phyloP scores from a whole-genome alignment of 2,797 vertebrate genomes.

The Gymnopithys bicolor region DNA sequence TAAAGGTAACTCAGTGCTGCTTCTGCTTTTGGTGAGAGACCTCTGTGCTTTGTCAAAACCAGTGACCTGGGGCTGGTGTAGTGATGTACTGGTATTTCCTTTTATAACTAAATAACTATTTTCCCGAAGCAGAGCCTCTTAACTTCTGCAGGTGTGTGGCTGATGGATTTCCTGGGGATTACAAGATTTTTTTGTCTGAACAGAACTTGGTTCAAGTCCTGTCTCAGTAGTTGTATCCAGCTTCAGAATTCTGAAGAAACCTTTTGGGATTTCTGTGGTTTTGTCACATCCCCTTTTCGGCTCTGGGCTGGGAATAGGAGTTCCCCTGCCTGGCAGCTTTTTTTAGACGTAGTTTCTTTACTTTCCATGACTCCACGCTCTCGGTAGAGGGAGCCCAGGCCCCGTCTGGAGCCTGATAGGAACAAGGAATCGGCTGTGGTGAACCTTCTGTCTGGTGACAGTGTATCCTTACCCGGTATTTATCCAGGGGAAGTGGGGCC shows the following conservation, averaged over 20 bases:
- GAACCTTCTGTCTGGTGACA: accelerated
- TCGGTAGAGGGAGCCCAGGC: constrained; percentile 48
- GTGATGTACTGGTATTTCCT: background rate
- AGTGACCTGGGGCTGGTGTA: background rate
- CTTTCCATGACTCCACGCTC: background rate
- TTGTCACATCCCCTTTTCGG: background rate
- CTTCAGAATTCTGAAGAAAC: background rate
- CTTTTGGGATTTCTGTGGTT: background rate
- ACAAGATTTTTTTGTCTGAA: no score
- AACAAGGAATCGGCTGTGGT: background rate
- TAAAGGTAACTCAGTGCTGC: constrained; percentile 27
- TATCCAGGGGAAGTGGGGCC: background rate
- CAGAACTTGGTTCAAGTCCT: accelerated
- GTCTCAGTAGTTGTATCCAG: background rate
- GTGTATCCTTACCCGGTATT: background rate
- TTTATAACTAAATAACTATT: background rate
- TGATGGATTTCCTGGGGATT: accelerated
- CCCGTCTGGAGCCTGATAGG: background rate
- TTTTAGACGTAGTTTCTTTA: accelerated
- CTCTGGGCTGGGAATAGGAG: accelerated
- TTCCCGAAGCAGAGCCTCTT: background rate
- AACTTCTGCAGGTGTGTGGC: background rate
- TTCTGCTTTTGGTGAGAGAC: background rate
- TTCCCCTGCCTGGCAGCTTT: background rate
- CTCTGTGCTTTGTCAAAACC: background rate